Evolutionary conservation across 1,140 invertebrate genomes (phyloP), one percentile per base, ranked within the genome.

Genomic region (Amyelois transitella): DNA sequence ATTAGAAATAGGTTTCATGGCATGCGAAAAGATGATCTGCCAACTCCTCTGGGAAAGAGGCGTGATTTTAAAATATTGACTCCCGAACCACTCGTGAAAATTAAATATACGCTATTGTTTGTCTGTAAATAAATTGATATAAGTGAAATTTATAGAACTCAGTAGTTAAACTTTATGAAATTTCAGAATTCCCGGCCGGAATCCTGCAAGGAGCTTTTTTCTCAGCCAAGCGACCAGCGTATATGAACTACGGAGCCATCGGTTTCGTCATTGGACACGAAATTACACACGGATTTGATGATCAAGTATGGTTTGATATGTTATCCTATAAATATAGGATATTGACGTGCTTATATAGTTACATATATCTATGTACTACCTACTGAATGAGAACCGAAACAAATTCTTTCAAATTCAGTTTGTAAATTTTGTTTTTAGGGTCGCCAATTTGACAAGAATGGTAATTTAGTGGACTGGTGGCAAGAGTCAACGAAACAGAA

Each of bases 201-300:
- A 96, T 98, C 63, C 89, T 98, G 4, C 96, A 97, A 90, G 96
- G 95, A 10, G 91, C 93, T 18, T 98, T 97, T 88, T 98, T 96
- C 81, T 92, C 91, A 44, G 92, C 93, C 28, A 92, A 96, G 53
- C 91, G 95, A 22, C 96, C 96, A 1, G 92, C 92, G 58, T 98
- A 97, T 68, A 93, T 98, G 91, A 98, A 98, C 77, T 98, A 95
- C 72, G 96, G 96, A 50, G 95, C 94, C 7, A 96, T 98, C 69
- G 96, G 96, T 5, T 96, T 96, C 68, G 94, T 98, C 3, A 96
- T 98, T 80, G 96, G 96, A 0, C 96, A 97, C 72, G 96, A 98
- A 90, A 96, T 98, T 44, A 97, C 96, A 0, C 96, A 98, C 76
- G 96, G 95, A 8, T 98, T 98, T 76, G 96, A 98, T 85, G 96